Evolutionary conservation across 2,888 invertebrate genomes (phyloP).

Genomic region (Tribolium freemani): DNA sequence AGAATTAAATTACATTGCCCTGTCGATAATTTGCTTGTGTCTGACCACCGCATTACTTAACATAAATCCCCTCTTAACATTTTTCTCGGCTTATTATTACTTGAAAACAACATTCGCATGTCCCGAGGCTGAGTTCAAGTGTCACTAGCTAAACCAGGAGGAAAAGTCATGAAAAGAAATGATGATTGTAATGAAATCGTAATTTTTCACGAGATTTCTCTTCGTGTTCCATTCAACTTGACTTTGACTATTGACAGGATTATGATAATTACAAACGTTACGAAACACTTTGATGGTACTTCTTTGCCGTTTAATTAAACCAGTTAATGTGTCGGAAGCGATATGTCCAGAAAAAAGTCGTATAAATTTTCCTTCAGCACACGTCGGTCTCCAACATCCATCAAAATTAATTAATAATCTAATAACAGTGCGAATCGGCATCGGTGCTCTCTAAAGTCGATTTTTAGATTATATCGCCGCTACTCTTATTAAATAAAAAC

Average conservation of each 20-base stretch:
- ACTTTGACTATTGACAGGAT: slow-evolving; percentile 9
- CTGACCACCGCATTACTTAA: not conserved
- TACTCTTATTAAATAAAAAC: slow-evolving; percentile 28
- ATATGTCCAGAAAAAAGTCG: slow-evolving; percentile 1
- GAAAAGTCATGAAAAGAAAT: slow-evolving; percentile 6
- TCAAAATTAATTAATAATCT: slow-evolving; percentile 24
- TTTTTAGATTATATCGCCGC: slow-evolving; percentile 13
- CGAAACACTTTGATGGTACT: not conserved
- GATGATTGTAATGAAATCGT: slow-evolving; percentile 19
- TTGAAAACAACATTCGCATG: not conserved
- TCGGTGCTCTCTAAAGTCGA: slow-evolving; percentile 22
- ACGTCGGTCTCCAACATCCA: slow-evolving; percentile 7
- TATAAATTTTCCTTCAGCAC: not conserved
- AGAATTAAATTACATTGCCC: not conserved
- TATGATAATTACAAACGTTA: slow-evolving; percentile 2
- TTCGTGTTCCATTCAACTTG: slow-evolving; percentile 11
- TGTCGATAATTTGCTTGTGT: slow-evolving; percentile 1
- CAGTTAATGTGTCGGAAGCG: slow-evolving; percentile 11
- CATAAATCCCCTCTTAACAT: not conserved
- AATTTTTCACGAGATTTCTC: slow-evolving; percentile 21
- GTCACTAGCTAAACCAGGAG: slow-evolving; percentile 7
- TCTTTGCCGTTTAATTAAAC: slow-evolving; percentile 2
- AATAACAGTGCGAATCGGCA: slow-evolving; percentile 12
- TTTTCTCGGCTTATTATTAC: not conserved
- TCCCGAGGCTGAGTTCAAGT: slow-evolving; percentile 15